Evolutionary conservation across 2,888 invertebrate species (phyloP).

Genomic region (Endotricha flammealis): DNA sequence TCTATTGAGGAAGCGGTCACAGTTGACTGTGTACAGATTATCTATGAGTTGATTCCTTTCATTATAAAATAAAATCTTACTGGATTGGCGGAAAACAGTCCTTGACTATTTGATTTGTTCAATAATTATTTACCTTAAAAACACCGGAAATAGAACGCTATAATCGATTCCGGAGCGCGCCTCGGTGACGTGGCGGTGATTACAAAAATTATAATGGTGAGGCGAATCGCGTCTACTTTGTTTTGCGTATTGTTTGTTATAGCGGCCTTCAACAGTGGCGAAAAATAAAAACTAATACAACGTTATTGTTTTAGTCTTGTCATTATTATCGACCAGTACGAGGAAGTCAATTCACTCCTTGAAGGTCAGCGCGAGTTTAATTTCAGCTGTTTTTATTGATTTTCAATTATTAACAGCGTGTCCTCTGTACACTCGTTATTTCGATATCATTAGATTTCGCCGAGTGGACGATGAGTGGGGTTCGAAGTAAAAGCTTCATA

Average conservation of each 20-base stretch:
- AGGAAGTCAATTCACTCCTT: constrained; percentile 68
- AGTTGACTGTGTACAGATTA: constrained; percentile 70
- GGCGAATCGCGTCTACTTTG: constrained; percentile 66
- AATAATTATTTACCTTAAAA: constrained; percentile 70
- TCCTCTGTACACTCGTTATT: constrained; percentile 3
- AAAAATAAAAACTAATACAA: constrained; percentile 73
- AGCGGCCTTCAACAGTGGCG: constrained; percentile 58
- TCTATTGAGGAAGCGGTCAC: constrained; percentile 72
- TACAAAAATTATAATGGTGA: constrained; percentile 75
- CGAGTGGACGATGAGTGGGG: constrained; percentile 17
- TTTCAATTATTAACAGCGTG: constrained; percentile 20
- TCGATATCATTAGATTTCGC: constrained; percentile 5
- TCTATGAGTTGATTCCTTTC: constrained; percentile 61
- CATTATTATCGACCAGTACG: constrained; percentile 61
- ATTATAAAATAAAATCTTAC: constrained; percentile 51
- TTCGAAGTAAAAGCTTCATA: constrained; percentile 47
- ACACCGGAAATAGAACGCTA: constrained; percentile 71
- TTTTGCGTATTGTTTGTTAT: constrained; percentile 73
- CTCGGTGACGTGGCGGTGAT: constrained; percentile 70
- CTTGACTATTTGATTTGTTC: constrained; percentile 70
- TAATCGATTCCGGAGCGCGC: constrained; percentile 71
- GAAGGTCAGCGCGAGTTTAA: constrained; percentile 61
- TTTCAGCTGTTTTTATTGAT: constrained; percentile 40
- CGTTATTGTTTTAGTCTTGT: constrained; percentile 71
- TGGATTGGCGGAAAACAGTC: constrained; percentile 59